These are phyloP conservation scores for Parambassis ranga DNA, from an alignment of 2,797 vertebrate genomes.

Conservation along the genomic window DNA sequence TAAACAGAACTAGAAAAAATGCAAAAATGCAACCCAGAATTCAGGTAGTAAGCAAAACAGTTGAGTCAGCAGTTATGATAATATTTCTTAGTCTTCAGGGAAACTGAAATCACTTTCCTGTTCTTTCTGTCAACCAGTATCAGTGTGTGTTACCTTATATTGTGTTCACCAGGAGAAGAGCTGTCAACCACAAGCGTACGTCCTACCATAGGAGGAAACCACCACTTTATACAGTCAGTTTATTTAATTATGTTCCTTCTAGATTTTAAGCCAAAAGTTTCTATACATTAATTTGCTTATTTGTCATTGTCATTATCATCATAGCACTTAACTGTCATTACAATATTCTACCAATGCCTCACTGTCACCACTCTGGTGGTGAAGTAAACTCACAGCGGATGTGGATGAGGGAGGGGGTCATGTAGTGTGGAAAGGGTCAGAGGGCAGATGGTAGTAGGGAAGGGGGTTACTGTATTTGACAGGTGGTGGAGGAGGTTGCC, in stretches of 20 bases:
- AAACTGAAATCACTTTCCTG: constrained; percentile 42
- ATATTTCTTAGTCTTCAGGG: constrained; percentile 46
- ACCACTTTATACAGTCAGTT: constrained; percentile 77
- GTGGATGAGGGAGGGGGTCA: constrained; percentile 40
- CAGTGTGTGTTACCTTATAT: constrained; percentile 47
- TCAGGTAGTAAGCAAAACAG: constrained; percentile 60
- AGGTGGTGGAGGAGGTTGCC: constrained; percentile 93
- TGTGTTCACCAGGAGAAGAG: constrained; percentile 55
- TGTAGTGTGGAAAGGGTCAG: constrained; percentile 26
- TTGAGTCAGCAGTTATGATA: constrained; percentile 56
- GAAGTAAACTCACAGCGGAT: constrained; percentile 68
- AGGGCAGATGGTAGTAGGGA: constrained; percentile 5
- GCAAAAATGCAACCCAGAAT: constrained; percentile 57
- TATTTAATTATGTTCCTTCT: constrained; percentile 31
- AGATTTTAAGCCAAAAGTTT: constrained; percentile 43
- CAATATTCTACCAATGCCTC: constrained; percentile 60
- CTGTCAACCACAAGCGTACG: constrained; percentile 57
- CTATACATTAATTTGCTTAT: constrained; percentile 53
- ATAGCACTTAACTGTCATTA: constrained; percentile 56
- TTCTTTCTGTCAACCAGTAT: constrained; percentile 36
- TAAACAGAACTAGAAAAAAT: constrained; percentile 36
- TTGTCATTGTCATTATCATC: constrained; percentile 60
- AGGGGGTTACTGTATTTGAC: constrained; percentile 93
- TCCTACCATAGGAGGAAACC: constrained; percentile 99
- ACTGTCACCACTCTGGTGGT: constrained; percentile 49